Percentiles rank a stretch among this genome's conserved stretches.
Evolutionary conservation across 2,797 vertebrate species (phyloP).

Genomic region (Oreonectes daqikongensis): DNA sequence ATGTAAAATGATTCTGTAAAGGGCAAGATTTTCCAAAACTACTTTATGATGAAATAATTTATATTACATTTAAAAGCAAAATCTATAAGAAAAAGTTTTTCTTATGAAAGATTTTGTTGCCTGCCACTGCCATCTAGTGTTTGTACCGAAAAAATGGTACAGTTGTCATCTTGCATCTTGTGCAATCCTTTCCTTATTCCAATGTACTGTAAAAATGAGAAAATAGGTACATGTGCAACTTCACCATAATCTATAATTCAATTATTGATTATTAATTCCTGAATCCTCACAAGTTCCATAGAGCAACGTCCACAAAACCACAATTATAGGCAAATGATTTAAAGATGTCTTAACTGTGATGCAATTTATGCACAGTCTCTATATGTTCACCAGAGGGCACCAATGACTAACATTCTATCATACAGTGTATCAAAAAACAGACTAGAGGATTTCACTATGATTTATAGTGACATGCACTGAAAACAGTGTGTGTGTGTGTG

Average conservation of each 20-base stretch:
- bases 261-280: background rate
- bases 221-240: too few species aligned
- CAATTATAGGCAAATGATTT: background rate
- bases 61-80: too few species aligned
- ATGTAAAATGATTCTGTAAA: too few species aligned
- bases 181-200: background rate
- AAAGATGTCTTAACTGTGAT: background rate
- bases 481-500: background rate
- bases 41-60: too few species aligned
- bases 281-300: background rate
- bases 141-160: background rate
- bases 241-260: too few species aligned
- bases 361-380: background rate
- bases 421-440: background rate
- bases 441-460: background rate
- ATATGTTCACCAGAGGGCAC: conserved; percentile 28
- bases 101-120: background rate
- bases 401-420: background rate
- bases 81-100: background rate
- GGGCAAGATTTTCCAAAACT: too few species aligned
- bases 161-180: background rate
- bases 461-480: too few species aligned
- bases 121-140: conserved; percentile 17
- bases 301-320: background rate
- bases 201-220: background rate